Conservation (phyloP, 2,113 vertebrate genomes). For the Cebidichthys violaceus region DNA sequence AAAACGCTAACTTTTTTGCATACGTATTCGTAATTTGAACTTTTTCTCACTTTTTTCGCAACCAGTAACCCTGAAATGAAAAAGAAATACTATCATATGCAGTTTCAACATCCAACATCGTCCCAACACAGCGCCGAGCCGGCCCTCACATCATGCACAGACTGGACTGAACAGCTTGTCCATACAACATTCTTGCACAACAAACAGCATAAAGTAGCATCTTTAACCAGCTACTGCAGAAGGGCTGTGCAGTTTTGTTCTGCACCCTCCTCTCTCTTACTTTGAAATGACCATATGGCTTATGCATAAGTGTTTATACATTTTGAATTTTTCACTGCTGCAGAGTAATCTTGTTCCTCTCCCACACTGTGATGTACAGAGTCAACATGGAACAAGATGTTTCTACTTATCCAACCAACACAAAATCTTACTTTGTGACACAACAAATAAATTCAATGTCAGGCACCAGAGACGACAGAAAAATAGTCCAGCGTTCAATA, state of each 20-base stretch:
- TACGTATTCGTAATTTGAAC: neutral
- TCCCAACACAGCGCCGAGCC: slow-evolving; percentile 23
- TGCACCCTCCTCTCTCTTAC: slow-evolving; percentile 29
- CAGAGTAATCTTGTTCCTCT: slow-evolving; percentile 28
- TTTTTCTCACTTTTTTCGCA: neutral
- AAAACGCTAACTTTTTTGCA: neutral
- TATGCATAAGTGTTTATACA: slow-evolving; percentile 46
- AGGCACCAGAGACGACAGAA: slow-evolving; percentile 13
- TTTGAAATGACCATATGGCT: slow-evolving; percentile 61
- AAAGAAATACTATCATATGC: slow-evolving; percentile 11
- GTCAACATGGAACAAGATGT: slow-evolving; percentile 21
- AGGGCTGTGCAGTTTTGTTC: slow-evolving; percentile 34
- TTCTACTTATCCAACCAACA: slow-evolving; percentile 18
- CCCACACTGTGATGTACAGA: slow-evolving; percentile 9
- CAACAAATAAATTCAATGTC: slow-evolving; percentile 13
- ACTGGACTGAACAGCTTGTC: slow-evolving; percentile 46
- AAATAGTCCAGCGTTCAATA: neutral
- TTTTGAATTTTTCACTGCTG: slow-evolving; percentile 45
- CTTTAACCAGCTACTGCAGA: slow-evolving; percentile 38
- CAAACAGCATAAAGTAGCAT: slow-evolving; percentile 48
- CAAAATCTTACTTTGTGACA: neutral
- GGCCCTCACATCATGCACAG: slow-evolving; percentile 23
- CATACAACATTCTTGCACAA: slow-evolving; percentile 30
- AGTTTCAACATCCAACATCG: slow-evolving; percentile 31
- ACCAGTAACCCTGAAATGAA: neutral